Percentiles rank a stretch among this genome's conserved stretches.
These are phyloP conservation scores for Orthonyx spaldingii DNA, from an alignment of 2,113 vertebrate genomes.

Conservation along the genomic window DNA sequence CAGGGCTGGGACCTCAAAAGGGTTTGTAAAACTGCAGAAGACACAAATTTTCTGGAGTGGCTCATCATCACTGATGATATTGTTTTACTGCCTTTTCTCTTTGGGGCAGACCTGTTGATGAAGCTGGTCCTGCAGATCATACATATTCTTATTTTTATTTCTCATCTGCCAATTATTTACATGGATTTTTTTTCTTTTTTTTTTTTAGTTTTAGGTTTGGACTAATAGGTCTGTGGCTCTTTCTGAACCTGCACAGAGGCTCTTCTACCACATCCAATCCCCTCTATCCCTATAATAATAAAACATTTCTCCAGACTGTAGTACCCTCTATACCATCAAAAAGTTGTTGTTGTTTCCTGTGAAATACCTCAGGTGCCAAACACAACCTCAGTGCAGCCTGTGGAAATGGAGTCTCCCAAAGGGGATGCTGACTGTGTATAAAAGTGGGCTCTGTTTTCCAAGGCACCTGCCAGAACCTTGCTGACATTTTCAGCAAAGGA, in stretches of 20 bases:
- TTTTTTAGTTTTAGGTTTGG: background rate
- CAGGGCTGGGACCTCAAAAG: background rate
- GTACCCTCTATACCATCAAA: background rate
- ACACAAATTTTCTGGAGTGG: background rate
- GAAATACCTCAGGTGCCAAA: slow-evolving; percentile 47
- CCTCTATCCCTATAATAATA: background rate
- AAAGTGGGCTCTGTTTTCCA: slow-evolving; percentile 30
- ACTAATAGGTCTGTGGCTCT: background rate
- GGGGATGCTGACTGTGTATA: slow-evolving; percentile 8
- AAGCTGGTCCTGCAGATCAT: background rate
- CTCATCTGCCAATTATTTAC: background rate
- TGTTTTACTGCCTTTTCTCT: background rate
- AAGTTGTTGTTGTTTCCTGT: slow-evolving; percentile 32
- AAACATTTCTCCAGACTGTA: background rate
- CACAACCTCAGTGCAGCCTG: background rate
- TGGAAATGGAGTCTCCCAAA: slow-evolving; percentile 14
- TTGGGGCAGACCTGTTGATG: background rate
- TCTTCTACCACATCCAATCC: background rate
- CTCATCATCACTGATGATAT: background rate
- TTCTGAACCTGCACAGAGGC: background rate
- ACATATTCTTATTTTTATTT: background rate
- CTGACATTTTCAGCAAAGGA: slow-evolving; percentile 36
- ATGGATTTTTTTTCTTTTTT: background rate
- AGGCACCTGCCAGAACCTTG: slow-evolving; percentile 38
- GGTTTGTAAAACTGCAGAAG: background rate